phyloP scores from a whole-genome alignment of 1,140 invertebrate genomes.

The Geopemphigus sp. region DNA sequence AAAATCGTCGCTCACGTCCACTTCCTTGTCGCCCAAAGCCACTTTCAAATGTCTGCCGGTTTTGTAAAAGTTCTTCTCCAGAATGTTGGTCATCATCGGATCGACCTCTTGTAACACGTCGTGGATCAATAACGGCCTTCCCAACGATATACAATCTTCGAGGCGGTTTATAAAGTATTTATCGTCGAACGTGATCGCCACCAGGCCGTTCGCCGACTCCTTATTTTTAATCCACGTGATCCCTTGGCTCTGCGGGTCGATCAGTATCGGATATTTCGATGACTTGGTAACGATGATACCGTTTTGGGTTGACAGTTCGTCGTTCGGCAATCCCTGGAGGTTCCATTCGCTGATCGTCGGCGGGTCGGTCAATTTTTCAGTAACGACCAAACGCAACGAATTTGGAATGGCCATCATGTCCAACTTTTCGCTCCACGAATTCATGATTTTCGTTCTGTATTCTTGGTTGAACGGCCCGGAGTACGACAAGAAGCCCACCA shows the following conservation, averaged over 20 bases:
- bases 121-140: constrained; percentile 79
- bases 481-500: constrained; percentile 85
- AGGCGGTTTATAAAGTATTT: constrained; percentile 79
- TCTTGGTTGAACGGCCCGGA: constrained; percentile 71
- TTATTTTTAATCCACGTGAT: constrained; percentile 91
- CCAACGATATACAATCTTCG: constrained; percentile 79
- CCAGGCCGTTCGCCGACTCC: constrained; percentile 78
- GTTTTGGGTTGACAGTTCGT: constrained; percentile 88
- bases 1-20: constrained; percentile 75
- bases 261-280: constrained; percentile 81
- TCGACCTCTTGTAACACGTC: constrained; percentile 83
- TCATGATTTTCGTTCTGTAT: constrained; percentile 53
- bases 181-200: constrained; percentile 77
- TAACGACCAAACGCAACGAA: constrained; percentile 71
- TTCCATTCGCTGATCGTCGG: constrained; percentile 64
- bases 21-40: constrained; percentile 85
- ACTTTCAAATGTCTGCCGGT: constrained; percentile 56
- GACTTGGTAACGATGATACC: constrained; percentile 80
- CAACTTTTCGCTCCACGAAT: constrained; percentile 71
- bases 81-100: constrained; percentile 76
- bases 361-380: constrained; percentile 73
- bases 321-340: constrained; percentile 66
- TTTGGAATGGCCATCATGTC: constrained; percentile 71
- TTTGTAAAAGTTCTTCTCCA: constrained; percentile 74
- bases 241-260: constrained; percentile 89